Evolutionary conservation across 2,113 vertebrate genomes (phyloP).

Genomic region (Ophiodon elongatus): DNA sequence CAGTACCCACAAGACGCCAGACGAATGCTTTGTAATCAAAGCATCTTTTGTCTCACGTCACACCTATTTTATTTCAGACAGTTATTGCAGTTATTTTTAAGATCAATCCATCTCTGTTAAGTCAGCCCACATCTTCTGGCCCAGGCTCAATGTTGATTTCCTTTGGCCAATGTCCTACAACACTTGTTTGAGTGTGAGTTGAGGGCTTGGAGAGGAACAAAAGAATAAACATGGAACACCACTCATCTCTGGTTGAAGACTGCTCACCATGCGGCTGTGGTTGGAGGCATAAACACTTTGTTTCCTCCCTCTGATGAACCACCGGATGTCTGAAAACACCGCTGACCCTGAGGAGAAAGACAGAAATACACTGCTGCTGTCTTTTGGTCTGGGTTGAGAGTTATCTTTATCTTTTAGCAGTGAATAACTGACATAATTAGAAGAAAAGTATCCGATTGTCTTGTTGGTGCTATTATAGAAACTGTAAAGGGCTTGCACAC

Average conservation of each 20-base stretch:
- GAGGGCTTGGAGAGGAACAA: conserved; percentile 21
- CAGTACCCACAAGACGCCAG: neutral
- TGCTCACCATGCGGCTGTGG: neutral
- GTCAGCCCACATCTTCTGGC: conserved; percentile 7
- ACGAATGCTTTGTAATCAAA: neutral
- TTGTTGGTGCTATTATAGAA: neutral
- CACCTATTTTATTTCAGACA: too few species aligned
- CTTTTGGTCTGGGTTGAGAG: neutral
- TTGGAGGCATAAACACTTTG: conserved; percentile 29
- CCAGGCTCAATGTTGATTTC: conserved; percentile 23
- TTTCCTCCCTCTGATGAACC: conserved; percentile 13
- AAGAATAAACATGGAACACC: conserved; percentile 6
- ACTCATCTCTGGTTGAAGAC: conserved; percentile 9
- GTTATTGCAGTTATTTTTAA: conserved; percentile 7
- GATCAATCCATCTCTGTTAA: neutral
- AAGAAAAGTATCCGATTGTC: neutral
- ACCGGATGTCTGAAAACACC: neutral
- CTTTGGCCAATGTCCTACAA: neutral
- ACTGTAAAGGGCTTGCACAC: neutral
- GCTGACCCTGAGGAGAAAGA: neutral
- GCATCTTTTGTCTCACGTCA: neutral
- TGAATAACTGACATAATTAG: neutral
- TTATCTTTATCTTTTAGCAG: neutral
- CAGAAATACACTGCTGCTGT: neutral
- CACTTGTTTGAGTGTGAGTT: conserved; percentile 5